Conservation (phyloP, 2,888 invertebrate genomes). For the Pyrrhosoma nymphula region DNA sequence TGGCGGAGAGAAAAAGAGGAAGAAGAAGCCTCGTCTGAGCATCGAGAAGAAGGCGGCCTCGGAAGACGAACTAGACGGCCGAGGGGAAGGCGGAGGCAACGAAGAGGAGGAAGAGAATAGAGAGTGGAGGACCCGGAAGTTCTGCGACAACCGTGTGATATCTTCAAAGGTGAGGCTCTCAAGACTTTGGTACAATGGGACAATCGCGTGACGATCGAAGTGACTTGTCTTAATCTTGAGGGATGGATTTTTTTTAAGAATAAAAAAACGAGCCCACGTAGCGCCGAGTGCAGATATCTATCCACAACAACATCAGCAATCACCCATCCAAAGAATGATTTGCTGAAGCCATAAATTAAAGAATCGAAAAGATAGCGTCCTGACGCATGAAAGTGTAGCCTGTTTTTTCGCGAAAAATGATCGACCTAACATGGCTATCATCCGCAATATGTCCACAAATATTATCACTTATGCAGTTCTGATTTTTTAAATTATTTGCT, state of each 20-base stretch:
- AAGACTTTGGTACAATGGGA: neutral
- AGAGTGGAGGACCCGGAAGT: neutral
- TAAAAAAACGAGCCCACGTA: neutral
- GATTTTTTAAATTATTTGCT: too few species aligned
- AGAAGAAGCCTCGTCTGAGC: neutral
- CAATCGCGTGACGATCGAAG: neutral
- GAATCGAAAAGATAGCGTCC: too few species aligned
- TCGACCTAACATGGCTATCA: too few species aligned
- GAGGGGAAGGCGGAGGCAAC: slow-evolving; percentile 23
- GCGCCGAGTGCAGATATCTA: too few species aligned
- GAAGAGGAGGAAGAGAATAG: slow-evolving; percentile 76
- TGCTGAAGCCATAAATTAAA: too few species aligned
- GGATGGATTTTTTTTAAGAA: neutral
- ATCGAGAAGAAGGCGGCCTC: slow-evolving; percentile 72
- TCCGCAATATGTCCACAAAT: too few species aligned
- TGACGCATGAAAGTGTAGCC: too few species aligned
- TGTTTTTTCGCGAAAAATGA: too few species aligned
- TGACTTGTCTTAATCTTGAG: neutral
- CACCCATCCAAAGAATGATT: too few species aligned
- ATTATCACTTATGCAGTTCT: too few species aligned
- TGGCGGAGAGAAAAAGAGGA: neutral
- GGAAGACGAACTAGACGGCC: slow-evolving; percentile 8
- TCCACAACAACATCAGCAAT: too few species aligned
- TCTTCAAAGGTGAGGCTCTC: slow-evolving; percentile 9
- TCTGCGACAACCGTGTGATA: slow-evolving; percentile 54